Percentiles rank a stretch among this genome's conserved stretches.
These are phyloP conservation scores for Drosophila dunni DNA, from an alignment of 1,140 invertebrate genomes.

Conservation along the genomic window DNA sequence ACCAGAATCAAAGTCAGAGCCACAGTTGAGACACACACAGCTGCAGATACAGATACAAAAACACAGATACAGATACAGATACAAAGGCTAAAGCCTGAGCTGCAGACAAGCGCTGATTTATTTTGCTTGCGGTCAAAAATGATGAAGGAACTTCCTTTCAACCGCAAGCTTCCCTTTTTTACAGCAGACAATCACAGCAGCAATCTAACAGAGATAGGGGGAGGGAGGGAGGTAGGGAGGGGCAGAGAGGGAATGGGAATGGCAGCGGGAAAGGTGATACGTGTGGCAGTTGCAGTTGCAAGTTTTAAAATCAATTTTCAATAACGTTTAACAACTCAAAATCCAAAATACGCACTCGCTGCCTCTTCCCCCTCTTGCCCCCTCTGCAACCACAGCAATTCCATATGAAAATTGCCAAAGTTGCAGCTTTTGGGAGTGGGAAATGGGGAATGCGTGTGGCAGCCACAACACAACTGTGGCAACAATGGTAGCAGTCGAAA, in stretches of 20 bases:
- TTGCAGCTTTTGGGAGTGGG: conserved; percentile 5
- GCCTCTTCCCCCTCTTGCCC: neutral
- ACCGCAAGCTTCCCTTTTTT: conserved; percentile 10
- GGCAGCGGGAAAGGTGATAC: neutral
- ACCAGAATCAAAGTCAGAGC: neutral
- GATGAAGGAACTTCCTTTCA: conserved; percentile 64
- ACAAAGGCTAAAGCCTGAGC: conserved; percentile 38
- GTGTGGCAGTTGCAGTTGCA: neutral
- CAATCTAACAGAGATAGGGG: conserved; percentile 57
- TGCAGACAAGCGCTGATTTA: conserved; percentile 79
- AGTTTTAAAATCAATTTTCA: conserved; percentile 68
- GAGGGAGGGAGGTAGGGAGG: neutral
- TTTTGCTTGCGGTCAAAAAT: conserved; percentile 75
- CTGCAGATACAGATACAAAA: conserved; percentile 16
- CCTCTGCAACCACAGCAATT: conserved; percentile 6
- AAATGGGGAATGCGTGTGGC: conserved; percentile 14
- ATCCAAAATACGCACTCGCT: neutral
- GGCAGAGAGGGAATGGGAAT: neutral
- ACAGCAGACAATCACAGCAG: conserved; percentile 48
- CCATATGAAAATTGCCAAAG: conserved; percentile 22
- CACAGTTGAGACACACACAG: neutral
- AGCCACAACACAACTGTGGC: conserved; percentile 13
- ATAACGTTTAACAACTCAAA: conserved; percentile 10
- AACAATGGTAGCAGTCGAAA: conserved; percentile 5
- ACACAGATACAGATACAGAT: conserved; percentile 3